Evolutionary conservation across 2,797 vertebrate genomes (phyloP), one percentile per base, ranked within the genome.

Genomic region (Cichlasoma orientale): DNA sequence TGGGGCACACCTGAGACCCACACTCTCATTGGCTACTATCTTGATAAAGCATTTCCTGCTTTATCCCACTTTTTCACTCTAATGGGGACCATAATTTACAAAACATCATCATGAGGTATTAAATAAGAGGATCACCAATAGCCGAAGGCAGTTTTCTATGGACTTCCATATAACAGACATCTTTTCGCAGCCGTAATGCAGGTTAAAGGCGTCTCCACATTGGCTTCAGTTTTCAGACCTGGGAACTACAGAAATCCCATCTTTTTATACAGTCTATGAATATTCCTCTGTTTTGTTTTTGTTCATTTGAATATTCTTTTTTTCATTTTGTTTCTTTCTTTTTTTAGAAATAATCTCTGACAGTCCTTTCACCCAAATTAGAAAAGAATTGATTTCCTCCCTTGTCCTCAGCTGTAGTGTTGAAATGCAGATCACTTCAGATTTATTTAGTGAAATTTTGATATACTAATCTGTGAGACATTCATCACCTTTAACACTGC

Each of bases 401-500:
- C 44, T 50, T 68, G 44, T 25, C 18, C 63, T 50, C 18, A 50
- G 44, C 25, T n/a, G 44, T 50, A 31, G 27, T 10, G 7, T 66
- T 66, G 31, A 75, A 57, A 54, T 72, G 69, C 53, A 56, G 44
- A 82, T 56, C 31, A 29, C 3, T 57, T 38, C 19, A 57, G 4
- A 73, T 54, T 53, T 47, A 77, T 66, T 68, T 68, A 8, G 61
- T 50, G 41, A 50, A 68, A 50, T 44, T 68, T 68, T 66, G 59
- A 66, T 66, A 47, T 19, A 56, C 27, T 18, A 56, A 56, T 66
- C 14, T 44, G n/a, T 27, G 38, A 16, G 0, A 66, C 38, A 66
- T 66, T 50, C 21, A 29, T 4, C 14, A 50, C 54, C 53, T 74
- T 57, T 55, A 69, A 79, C 47, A 74, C n/a, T 53, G n/a, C 25